A percentile compares a stretch with the other conserved stretches of the same genome.
These are phyloP conservation scores for Erebia epiphron DNA, from an alignment of 2,888 invertebrate species.

Conservation along the genomic window DNA sequence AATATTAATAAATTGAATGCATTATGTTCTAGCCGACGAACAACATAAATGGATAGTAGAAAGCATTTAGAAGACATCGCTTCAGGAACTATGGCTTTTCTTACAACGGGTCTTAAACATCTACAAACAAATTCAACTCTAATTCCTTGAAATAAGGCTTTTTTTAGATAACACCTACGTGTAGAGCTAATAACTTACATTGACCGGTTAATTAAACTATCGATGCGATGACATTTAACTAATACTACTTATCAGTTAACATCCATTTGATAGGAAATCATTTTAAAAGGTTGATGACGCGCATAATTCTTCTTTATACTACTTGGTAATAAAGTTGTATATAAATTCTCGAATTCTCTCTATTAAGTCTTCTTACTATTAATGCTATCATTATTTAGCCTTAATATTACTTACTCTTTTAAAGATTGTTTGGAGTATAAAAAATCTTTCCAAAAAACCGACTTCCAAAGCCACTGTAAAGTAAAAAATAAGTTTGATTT, in stretches of 20 bases:
- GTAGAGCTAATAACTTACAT: constrained; percentile 22
- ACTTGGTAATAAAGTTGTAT: background rate
- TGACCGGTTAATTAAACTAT: constrained; percentile 33
- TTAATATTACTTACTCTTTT: too few species aligned
- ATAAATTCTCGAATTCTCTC: too few species aligned
- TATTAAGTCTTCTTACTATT: too few species aligned
- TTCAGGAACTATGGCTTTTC: constrained; percentile 28
- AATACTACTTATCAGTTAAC: constrained; percentile 26
- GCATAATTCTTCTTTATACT: background rate
- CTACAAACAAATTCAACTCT: constrained; percentile 11
- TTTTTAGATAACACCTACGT: constrained; percentile 3
- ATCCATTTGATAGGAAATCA: constrained; percentile 12
- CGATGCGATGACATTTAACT: constrained; percentile 28
- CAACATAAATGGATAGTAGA: constrained; percentile 51
- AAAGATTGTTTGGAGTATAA: too few species aligned
- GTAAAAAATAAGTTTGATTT: too few species aligned
- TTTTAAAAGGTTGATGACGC: background rate
- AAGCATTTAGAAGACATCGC: constrained; percentile 48
- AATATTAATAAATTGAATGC: constrained; percentile 52
- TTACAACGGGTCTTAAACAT: constrained; percentile 14
- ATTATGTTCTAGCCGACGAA: constrained; percentile 45
- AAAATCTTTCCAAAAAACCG: too few species aligned
- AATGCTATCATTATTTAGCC: too few species aligned
- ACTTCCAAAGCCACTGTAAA: too few species aligned
- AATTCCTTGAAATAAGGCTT: constrained; percentile 15